A percentile compares a stretch with the other conserved stretches of the same genome.
These are phyloP conservation scores for Pediacus dermestoides DNA, from an alignment of 2,888 invertebrate species.

Conservation along the genomic window DNA sequence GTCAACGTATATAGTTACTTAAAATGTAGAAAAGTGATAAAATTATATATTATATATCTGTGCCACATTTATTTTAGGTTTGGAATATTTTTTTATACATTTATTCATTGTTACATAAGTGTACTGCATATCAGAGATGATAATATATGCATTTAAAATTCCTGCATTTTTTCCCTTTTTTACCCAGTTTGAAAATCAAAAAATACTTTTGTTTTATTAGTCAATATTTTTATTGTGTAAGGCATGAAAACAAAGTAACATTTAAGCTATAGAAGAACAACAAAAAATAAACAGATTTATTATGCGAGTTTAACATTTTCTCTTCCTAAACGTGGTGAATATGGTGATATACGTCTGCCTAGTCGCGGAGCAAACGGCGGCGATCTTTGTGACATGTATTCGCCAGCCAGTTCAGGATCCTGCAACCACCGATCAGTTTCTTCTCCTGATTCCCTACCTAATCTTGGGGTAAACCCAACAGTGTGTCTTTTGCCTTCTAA, in stretches of 20 bases:
- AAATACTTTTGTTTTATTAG: too few relatives aligned
- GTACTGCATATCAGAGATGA: constrained; percentile 2
- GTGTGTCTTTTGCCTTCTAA: constrained; percentile 25
- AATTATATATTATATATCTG: not conserved
- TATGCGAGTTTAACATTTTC: constrained; percentile 14
- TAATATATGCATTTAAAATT: not conserved
- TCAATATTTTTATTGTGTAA: not conserved
- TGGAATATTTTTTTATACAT: constrained; percentile 3
- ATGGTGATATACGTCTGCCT: constrained; percentile 50
- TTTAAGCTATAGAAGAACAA: not conserved
- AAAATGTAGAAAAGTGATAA: too few relatives aligned
- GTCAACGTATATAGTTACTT: too few relatives aligned
- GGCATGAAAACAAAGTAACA: not conserved
- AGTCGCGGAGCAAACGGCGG: constrained; percentile 52
- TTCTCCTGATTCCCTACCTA: constrained; percentile 50
- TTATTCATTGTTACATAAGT: constrained; percentile 3
- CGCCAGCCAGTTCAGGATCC: constrained; percentile 32
- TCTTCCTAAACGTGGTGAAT: constrained; percentile 50
- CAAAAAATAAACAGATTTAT: not conserved
- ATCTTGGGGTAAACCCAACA: constrained; percentile 51
- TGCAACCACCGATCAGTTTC: constrained; percentile 36
- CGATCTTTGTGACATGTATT: constrained; percentile 42
- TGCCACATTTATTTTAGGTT: constrained; percentile 6
- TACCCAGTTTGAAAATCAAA: too few relatives aligned
- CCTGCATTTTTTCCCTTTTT: too few relatives aligned